These are phyloP conservation scores for Pholis gunnellus DNA, from an alignment of 2,113 vertebrate genomes.

Conservation along the genomic window DNA sequence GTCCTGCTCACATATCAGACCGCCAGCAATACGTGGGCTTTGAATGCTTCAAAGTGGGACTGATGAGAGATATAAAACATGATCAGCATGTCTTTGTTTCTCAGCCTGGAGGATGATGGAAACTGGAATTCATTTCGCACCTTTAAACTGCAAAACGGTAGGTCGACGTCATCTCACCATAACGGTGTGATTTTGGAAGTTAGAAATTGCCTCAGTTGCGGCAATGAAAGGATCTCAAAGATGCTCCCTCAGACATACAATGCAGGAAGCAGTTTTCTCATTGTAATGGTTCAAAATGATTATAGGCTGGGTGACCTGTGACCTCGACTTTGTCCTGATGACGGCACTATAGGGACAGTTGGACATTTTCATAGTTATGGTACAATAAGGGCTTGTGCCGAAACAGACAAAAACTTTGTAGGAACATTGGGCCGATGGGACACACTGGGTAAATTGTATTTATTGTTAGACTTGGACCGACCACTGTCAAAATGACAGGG, in stretches of 20 bases:
- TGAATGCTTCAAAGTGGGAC: background rate
- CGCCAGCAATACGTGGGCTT: background rate
- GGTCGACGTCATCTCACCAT: background rate
- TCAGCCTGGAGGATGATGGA: background rate
- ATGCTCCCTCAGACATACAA: background rate
- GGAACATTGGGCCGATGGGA: background rate
- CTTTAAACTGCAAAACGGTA: background rate
- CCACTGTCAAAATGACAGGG: background rate
- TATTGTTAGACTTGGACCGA: background rate
- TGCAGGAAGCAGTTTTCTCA: background rate
- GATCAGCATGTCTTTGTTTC: background rate
- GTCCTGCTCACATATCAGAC: slow-evolving; percentile 4
- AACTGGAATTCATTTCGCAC: background rate
- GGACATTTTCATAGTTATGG: background rate
- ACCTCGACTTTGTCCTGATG: background rate
- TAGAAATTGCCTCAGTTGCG: background rate
- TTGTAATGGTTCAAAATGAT: background rate
- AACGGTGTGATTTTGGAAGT: background rate
- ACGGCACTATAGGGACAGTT: background rate
- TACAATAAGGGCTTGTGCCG: background rate
- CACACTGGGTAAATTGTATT: background rate
- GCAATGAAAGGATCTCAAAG: background rate
- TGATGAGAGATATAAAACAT: background rate
- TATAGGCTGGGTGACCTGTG: background rate
- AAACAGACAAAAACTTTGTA: background rate